Percentiles rank a stretch among this genome's conserved stretches.
Conservation (phyloP, 2,797 vertebrate species). For the Pseudotriccus pelzelni region DNA sequence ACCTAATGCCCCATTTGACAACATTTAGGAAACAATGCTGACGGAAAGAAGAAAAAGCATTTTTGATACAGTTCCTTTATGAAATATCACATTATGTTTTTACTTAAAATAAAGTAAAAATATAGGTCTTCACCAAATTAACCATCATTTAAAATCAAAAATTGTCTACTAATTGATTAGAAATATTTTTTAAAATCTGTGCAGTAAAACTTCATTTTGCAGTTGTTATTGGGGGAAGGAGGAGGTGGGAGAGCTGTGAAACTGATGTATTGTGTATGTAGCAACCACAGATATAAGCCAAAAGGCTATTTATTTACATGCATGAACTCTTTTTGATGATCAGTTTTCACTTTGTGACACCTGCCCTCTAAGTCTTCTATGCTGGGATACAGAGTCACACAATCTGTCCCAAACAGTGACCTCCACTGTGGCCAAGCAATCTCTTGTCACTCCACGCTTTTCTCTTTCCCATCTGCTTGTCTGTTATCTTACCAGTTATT, state of each 20-base stretch:
- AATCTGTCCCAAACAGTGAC: background rate
- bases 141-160: background rate
- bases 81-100: background rate
- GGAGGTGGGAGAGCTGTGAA: background rate
- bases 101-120: background rate
- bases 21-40: background rate
- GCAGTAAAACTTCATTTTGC: background rate
- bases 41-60: background rate
- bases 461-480: background rate
- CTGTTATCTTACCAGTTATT: background rate
- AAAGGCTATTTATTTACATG: background rate
- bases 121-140: background rate
- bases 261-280: background rate
- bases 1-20: background rate
- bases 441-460: background rate
- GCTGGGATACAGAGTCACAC: background rate
- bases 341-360: background rate
- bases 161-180: background rate
- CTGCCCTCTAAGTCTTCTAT: background rate
- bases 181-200: background rate
- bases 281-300: background rate
- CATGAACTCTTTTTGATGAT: background rate
- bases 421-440: accelerated
- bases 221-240: background rate
- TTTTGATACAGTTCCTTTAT: background rate